Evolutionary conservation across 2,113 vertebrate genomes (phyloP), one percentile per base, ranked within the genome.

Genomic region (Riparia riparia): DNA sequence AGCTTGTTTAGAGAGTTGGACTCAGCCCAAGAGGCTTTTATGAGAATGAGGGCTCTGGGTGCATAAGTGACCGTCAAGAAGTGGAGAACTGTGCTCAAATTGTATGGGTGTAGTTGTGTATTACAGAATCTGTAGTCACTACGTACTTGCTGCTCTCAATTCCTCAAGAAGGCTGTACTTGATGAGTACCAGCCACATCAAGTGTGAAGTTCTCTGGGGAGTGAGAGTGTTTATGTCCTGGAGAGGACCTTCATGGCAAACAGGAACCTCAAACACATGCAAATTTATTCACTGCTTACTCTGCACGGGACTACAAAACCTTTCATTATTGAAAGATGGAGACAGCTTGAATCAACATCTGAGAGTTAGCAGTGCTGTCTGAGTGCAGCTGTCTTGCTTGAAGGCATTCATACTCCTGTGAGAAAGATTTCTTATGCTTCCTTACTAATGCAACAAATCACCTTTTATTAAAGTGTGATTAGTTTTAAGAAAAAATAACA

Each of bases 381-480:
- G 90, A 69, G 49, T 4, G 42, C 17, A 4, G 78, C 84, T 82
- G 63, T 69, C 84, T 86, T 71, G 70, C 90, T 66, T 61, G 63
- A 76, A 94, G 93, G 73, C 84, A 10, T 10, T 44, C 17, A 3
- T 9, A 5, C 16, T 79, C 44, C 61, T 79, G 51, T 9, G 3
- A 82, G 70, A 56, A 72, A 4, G 57, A 50, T 63, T 47, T 8
- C 3, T 22, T 65, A 1, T 57, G 61, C 58, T 88, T 76, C 19
- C 78, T 61, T 41, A 32, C 7, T 82, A 80, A 80, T 51, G 49
- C 39, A 69, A 58, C 34, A 82, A 92, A 60, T 1, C 0, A 14
- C 51, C 63, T 90, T 93, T 88, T 79, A 94, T 90, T 89, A 76
- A 93, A 91, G n/a, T 34, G 21, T 41, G n/a, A 81, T 90, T 93